These are phyloP conservation scores for Passerculus sandwichensis DNA, from an alignment of 2,797 vertebrate genomes.

Conservation along the genomic window DNA sequence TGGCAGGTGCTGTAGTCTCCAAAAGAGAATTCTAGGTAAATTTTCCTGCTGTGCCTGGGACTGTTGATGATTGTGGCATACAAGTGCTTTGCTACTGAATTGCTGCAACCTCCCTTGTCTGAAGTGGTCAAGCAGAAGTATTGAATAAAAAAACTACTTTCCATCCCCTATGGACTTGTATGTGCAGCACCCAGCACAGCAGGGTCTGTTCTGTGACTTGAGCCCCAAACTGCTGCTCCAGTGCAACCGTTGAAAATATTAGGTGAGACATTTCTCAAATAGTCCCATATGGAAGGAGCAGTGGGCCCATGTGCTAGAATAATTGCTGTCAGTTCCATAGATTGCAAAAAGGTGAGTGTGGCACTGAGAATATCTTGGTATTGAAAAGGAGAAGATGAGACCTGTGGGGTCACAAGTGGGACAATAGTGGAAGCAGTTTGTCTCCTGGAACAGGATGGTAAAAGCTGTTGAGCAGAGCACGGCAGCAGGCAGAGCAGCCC, in stretches of 20 bases:
- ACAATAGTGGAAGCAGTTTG: constrained; percentile 23
- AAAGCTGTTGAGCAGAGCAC: background rate
- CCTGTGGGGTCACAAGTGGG: background rate
- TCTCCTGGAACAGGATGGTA: background rate
- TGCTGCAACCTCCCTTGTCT: background rate
- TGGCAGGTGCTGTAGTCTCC: background rate
- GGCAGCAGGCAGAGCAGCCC: background rate
- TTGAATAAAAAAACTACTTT: background rate
- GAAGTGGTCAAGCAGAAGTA: background rate
- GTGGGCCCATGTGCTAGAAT: background rate
- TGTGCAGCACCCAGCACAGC: background rate
- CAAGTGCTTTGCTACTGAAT: background rate
- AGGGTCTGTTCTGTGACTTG: background rate
- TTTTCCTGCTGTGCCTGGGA: background rate
- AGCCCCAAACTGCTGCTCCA: background rate
- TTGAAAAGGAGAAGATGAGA: constrained; percentile 10
- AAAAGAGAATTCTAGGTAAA: constrained; percentile 21
- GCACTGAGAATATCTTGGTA: background rate
- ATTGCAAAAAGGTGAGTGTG: background rate
- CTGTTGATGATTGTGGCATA: background rate
- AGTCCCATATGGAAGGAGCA: background rate
- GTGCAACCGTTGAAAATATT: background rate
- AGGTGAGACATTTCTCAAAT: background rate
- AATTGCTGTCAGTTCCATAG: background rate
- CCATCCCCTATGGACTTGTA: background rate